Base-by-base conservation (phyloP, 2,888 invertebrate species). In the Pyrochroa serraticornis region DNA sequence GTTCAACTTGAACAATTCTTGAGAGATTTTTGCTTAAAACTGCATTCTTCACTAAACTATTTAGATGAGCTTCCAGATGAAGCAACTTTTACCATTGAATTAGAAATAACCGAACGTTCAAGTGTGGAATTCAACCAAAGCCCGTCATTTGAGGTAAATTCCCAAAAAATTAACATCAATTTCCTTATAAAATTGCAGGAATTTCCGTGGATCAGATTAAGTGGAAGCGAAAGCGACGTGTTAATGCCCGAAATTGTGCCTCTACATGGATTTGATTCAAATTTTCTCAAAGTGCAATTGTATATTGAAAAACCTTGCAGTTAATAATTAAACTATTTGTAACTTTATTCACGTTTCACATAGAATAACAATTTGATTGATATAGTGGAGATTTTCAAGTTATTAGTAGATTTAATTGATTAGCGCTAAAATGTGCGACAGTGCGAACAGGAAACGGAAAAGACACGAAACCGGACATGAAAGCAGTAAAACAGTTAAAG, bases 1-100 rank as follows among this genome's bases (percentile, higher is more conserved):
- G 75, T 87, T 9, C 82, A 85, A 67, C 77, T 83, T 3, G 88
- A 89, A 71, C 84, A 86, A 71, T 82, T 82, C 64, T 76, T 89
- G 51, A 80, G 87, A 50, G 82, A 83, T 6, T 84, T 87, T 71
- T 85, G 84, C 60, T 75, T 89, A 30, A 85, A 83, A 66, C 69
- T 89, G 41, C 78, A 84, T 0, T 80, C 82, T 52, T 71, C 81
- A 14, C 77, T 78, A 52, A 71, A 77, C 32, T 82, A 82, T 62
- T 79, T 86, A 33, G 77, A 81, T 46, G 73, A 80, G 50, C 67
- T 85, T 42, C 82, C 86, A 5, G 80, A 82, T 44, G 82, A 85
- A 58, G 74, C 81, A 45, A 84, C 83, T 63, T 89, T 89, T 72
- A 79, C 80, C n/a, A 83, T 89, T 54, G 81, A 82, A 57, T 74